Conservation (phyloP, 2,888 invertebrate genomes). For the Parochlus steinenii region DNA sequence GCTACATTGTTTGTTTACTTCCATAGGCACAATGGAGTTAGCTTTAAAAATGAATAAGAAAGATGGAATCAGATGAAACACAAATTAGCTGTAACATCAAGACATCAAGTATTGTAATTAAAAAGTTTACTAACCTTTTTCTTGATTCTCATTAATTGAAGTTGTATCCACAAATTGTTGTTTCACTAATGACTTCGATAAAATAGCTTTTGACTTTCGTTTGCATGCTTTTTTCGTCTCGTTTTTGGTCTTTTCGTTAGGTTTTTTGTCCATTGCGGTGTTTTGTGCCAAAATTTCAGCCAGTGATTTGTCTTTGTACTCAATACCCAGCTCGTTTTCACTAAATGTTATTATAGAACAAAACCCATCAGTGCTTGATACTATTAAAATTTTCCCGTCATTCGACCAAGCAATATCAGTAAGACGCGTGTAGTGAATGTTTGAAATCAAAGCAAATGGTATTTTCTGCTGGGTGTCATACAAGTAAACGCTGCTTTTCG, state of each 20-base stretch:
- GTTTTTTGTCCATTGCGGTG: conserved; percentile 17
- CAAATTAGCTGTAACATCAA: too few species aligned
- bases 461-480: conserved; percentile 73
- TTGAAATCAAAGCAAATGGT: conserved; percentile 64
- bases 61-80: too few species aligned
- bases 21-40: too few species aligned
- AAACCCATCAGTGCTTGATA: conserved; percentile 81
- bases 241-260: conserved; percentile 19
- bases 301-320: conserved; percentile 30
- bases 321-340: conserved; percentile 49
- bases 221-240: conserved; percentile 33
- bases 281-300: conserved; percentile 16
- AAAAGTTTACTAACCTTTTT: too few species aligned
- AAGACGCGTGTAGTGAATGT: conserved; percentile 78
- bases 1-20: too few species aligned
- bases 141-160: background rate
- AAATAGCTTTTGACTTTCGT: background rate
- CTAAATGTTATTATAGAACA: conserved; percentile 70
- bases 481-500: conserved; percentile 66
- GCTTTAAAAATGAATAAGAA: too few species aligned
- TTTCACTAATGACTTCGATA: conserved; percentile 17
- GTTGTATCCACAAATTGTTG: conserved; percentile 17
- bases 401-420: conserved; percentile 79
- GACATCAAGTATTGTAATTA: too few species aligned
- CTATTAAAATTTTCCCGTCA: conserved; percentile 57